A percentile compares a stretch with the other conserved stretches of the same genome.
Evolutionary conservation across 2,888 invertebrate genomes (phyloP).

Genomic region (Andrena marginata): DNA sequence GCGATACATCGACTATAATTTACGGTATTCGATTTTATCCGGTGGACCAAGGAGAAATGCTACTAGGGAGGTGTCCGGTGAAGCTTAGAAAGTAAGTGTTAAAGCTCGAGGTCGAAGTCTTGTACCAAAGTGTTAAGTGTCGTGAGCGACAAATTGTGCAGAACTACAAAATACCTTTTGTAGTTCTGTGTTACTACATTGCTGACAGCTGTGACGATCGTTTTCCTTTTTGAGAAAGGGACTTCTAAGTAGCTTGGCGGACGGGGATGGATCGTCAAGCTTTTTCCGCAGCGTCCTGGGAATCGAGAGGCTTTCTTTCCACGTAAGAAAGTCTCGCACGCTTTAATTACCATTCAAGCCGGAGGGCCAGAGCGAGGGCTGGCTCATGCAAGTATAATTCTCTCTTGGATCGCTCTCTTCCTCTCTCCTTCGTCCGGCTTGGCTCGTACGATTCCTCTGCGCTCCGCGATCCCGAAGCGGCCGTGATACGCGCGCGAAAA

Average conservation of each 20-base stretch:
- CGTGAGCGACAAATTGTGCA: not conserved
- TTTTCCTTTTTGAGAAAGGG: not conserved
- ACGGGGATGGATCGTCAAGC: slow-evolving; percentile 49
- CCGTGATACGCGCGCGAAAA: slow-evolving; percentile 45
- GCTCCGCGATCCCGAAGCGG: slow-evolving; percentile 37
- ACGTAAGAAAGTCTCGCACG: slow-evolving; percentile 74
- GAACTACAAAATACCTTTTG: too few species aligned
- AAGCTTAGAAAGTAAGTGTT: too few species aligned
- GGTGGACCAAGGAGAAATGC: too few species aligned
- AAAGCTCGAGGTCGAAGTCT: too few species aligned
- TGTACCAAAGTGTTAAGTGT: too few species aligned
- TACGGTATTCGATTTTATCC: too few species aligned
- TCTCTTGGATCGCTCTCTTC: slow-evolving; percentile 55
- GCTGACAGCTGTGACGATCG: not conserved
- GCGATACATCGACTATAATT: too few species aligned
- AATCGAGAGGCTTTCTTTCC: slow-evolving; percentile 66
- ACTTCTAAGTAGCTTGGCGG: slow-evolving; percentile 31
- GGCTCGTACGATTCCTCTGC: slow-evolving; percentile 22
- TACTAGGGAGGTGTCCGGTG: too few species aligned
- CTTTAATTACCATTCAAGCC: slow-evolving; percentile 79
- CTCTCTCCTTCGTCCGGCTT: slow-evolving; percentile 5
- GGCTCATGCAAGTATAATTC: slow-evolving; percentile 80
- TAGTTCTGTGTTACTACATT: not conserved
- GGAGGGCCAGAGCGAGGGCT: slow-evolving; percentile 71
- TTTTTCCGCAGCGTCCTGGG: slow-evolving; percentile 53